These are phyloP conservation scores for Papilio polyxenes DNA, from an alignment of 1,140 invertebrate species.

Conservation along the genomic window DNA sequence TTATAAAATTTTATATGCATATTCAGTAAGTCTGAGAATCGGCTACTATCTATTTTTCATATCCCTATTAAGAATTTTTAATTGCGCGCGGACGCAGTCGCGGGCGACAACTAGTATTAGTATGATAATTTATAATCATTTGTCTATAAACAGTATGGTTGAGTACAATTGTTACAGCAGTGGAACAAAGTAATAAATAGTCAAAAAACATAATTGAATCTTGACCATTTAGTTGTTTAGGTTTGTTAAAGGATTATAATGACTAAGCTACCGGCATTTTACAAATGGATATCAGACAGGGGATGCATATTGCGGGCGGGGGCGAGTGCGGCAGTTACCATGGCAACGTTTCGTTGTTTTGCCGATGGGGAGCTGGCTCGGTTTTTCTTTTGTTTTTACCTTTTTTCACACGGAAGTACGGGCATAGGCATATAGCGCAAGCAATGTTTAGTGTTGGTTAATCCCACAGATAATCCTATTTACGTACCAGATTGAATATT, in stretches of 20 bases:
- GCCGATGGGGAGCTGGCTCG: slow-evolving; percentile 67
- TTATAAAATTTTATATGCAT: too few species aligned
- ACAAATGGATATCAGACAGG: slow-evolving; percentile 21
- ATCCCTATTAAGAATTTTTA: too few species aligned
- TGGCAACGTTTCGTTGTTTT: slow-evolving; percentile 72
- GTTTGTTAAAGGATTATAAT: background rate
- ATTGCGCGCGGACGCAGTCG: too few species aligned
- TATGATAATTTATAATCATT: too few species aligned
- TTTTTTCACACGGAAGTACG: slow-evolving; percentile 53
- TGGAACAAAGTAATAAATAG: too few species aligned
- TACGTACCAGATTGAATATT: background rate
- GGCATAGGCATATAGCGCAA: slow-evolving; percentile 49
- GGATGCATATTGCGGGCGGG: slow-evolving; percentile 7
- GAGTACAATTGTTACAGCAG: too few species aligned
- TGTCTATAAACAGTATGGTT: too few species aligned
- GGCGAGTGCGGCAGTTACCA: slow-evolving; percentile 64
- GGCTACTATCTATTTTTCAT: too few species aligned
- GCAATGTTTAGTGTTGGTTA: slow-evolving; percentile 42
- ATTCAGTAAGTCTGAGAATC: too few species aligned
- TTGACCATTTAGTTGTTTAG: too few species aligned
- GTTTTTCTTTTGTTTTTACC: slow-evolving; percentile 54
- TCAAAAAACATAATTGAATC: too few species aligned
- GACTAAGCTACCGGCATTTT: background rate
- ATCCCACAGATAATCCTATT: background rate
- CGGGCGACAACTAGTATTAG: too few species aligned